Evolutionary conservation across 2,888 invertebrate genomes (phyloP).

Genomic region (Dasysyrphus tricinctus): DNA sequence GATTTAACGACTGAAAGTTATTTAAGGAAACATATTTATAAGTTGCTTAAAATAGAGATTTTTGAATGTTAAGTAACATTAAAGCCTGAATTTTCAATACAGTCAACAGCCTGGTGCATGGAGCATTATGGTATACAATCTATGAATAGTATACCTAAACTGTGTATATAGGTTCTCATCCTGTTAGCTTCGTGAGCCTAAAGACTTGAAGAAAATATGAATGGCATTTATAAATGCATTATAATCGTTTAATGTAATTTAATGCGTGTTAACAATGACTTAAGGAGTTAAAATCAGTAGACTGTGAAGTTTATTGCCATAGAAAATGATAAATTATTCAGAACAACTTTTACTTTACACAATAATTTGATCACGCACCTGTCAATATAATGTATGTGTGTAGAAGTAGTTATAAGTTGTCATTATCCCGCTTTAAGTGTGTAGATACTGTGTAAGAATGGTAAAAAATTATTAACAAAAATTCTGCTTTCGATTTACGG

Average conservation of each 20-base stretch:
- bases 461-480: too few species aligned
- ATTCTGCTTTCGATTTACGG: too few species aligned
- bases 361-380: constrained; percentile 51
- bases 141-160: neutral
- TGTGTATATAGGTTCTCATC: neutral
- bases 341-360: constrained; percentile 64
- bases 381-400: constrained; percentile 16
- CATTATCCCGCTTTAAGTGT: constrained; percentile 5
- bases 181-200: neutral
- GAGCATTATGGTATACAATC: neutral
- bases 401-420: neutral
- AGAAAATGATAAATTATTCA: constrained; percentile 42
- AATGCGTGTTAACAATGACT: neutral
- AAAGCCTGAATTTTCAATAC: neutral
- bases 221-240: neutral
- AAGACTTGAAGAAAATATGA: neutral
- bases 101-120: too few species aligned
- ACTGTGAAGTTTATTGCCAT: constrained; percentile 54
- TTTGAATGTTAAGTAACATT: neutral
- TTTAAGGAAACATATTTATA: neutral
- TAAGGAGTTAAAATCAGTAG: constrained; percentile 33
- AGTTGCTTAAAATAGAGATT: neutral
- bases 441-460: too few species aligned
- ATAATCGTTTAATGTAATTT: neutral
- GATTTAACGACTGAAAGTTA: neutral